Evolutionary conservation across 2,888 invertebrate species (phyloP), one percentile per base, ranked within the genome.

Genomic region (Tachina lurida): DNA sequence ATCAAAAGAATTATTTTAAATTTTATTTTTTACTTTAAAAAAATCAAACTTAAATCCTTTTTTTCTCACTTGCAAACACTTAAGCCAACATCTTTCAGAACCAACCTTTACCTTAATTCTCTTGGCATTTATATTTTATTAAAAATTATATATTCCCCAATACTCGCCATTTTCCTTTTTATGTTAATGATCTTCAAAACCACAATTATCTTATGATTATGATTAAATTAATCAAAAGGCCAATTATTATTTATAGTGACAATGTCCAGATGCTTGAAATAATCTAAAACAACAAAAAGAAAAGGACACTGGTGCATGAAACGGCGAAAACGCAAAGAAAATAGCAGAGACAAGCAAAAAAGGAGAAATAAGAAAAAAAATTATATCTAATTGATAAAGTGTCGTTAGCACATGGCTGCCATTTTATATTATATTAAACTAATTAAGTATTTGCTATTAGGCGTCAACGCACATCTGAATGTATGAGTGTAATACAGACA

Each of bases 311-410:
- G 41, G 19, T 52, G 7, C 15, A 43, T 43, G n/a, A n/a, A 31
- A 12, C 43, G 54, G 19, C 22, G 22, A 41, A 41, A 47, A 43
- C 2, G 31, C 1, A 31, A 31, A 10, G 47, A 3, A 39, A 49
- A 43, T 3, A 77, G 12, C 15, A 15, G 15, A 47, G 13, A 31
- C 19, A 15, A 45, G n/a, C 12, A 22, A n/a, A 58, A n/a, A 49
- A 22, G 10, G 10, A 19, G 9, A 41, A 52, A 17, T 2, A 31
- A 31, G 22, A 76, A 54, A 47, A 56, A n/a, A 47, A 52, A 67
- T 54, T 73, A 43, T 83, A n/a, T n/a, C n/a, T n/a, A 80, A 86
- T 86, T 79, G 83, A 80, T 76, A 71, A 86, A 83, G 83, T 83
- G 79, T 80, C 83, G 62, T 68, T 73, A 76, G 68, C 86, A 83